Evolutionary conservation across 2,113 vertebrate species (phyloP), one percentile per base, ranked within the genome.

Genomic region (Saccopteryx leptura): DNA sequence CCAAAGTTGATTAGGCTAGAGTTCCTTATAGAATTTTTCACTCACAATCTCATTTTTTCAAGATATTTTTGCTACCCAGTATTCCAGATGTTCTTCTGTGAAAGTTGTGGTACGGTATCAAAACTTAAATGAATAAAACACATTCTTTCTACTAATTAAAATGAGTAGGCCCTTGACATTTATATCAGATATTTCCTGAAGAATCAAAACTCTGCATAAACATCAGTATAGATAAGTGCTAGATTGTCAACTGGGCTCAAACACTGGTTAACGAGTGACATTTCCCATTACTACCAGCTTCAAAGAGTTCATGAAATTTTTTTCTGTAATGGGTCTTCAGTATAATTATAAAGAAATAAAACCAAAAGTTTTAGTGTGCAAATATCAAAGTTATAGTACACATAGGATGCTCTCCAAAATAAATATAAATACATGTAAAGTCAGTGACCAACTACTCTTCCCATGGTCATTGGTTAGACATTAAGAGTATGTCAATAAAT

Each of bases 61-160:
- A 88, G 52, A 69, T 85, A 50, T 66, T 93, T 96, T 91, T 94
- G 69, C 74, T 93, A 61, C 31, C 46, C 21, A 12, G 28, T 48
- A 58, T 88, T 91, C 69, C 88, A 93, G 74, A 17, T 79, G 13
- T 74, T 86, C 91, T 89, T 94, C 75, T 93, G 13, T 46, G 93
- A 63, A 96, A 89, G 19, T 39, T 92, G 13, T 79, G 26, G 12
- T 82, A 82, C 93, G 19, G 28, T 80, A 94, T 88, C 63, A 91
- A 94, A 95, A 75, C 26, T 88, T 83, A 95, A 75, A 39, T 66
- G 4, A 96, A 50, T 7, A 92, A 94, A 96, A 69, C 66, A 94
- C 58, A 82, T 94, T 97, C 50, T 84, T 31, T 89, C 90, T 81
- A 74, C 90, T 95, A 97, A 95, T 95, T 96, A 89, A 93, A 96